phyloP scores from a whole-genome alignment of 2,888 invertebrate species.

The Lepidocyrtinus sp. region DNA sequence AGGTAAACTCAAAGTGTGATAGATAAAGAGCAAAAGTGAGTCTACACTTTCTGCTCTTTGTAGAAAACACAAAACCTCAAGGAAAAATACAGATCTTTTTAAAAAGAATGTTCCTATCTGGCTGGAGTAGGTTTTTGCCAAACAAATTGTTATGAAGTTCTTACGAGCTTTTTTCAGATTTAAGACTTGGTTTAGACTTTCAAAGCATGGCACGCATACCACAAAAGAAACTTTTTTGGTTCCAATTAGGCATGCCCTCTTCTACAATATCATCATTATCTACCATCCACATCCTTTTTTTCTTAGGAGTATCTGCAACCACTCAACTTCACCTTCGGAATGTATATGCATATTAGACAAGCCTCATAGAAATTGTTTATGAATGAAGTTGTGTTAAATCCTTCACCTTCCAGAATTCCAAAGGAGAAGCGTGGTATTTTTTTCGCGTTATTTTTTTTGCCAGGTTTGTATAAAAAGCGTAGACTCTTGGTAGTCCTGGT shows the following conservation, averaged over 20 bases:
- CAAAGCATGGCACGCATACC: conserved; percentile 20
- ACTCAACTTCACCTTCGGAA: neutral
- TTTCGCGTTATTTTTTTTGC: too few relatives aligned
- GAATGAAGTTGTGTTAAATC: conserved; percentile 8
- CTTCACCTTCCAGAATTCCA: too few relatives aligned
- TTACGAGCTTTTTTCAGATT: conserved; percentile 16
- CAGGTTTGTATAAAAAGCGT: too few relatives aligned
- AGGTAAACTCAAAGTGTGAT: too few relatives aligned
- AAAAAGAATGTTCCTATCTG: too few relatives aligned
- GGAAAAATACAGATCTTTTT: neutral
- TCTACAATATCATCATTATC: conserved; percentile 30
- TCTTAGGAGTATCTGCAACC: neutral
- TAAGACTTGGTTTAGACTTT: too few relatives aligned
- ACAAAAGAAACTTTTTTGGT: conserved; percentile 13
- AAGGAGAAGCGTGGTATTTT: too few relatives aligned
- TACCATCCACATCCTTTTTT: too few relatives aligned
- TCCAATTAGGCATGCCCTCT: conserved; percentile 36
- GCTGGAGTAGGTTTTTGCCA: too few relatives aligned
- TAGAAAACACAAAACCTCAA: neutral
- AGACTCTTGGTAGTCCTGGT: too few relatives aligned
- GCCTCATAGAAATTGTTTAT: conserved; percentile 19
- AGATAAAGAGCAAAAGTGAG: conserved; percentile 6
- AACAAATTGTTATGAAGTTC: neutral
- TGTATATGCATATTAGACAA: neutral
- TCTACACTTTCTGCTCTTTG: neutral